Conservation (phyloP, 1,140 invertebrate species). For the Amyelois transitella region DNA sequence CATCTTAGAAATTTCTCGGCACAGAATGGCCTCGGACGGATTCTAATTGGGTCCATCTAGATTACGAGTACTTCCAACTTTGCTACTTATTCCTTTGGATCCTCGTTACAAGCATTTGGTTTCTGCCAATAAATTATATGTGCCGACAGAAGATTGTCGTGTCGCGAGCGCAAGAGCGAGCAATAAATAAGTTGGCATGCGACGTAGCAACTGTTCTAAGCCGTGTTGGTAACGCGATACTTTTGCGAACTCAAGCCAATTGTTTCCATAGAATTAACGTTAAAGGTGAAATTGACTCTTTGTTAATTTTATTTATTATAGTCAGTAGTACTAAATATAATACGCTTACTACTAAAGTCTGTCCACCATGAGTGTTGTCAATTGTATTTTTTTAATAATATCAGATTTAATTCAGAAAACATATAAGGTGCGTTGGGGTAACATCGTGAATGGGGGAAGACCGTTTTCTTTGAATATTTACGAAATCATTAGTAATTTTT, state of each 20-base stretch:
- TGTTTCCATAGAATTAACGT: not conserved
- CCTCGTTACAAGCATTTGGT: slow-evolving; percentile 9
- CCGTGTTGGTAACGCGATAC: slow-evolving; percentile 30
- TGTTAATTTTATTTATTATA: too few relatives aligned
- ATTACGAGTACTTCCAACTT: not conserved
- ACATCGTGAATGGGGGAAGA: too few relatives aligned
- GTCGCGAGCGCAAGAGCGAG: slow-evolving; percentile 32
- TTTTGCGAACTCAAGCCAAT: slow-evolving; percentile 23
- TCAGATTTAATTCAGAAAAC: too few relatives aligned
- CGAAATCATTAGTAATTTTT: too few relatives aligned
- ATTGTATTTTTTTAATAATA: too few relatives aligned
- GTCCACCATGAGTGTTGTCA: too few relatives aligned
- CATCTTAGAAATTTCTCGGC: not conserved
- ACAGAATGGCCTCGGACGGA: not conserved
- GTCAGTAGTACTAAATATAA: too few relatives aligned
- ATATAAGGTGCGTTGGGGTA: too few relatives aligned
- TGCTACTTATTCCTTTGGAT: not conserved
- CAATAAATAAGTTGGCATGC: slow-evolving; percentile 38
- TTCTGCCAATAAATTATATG: slow-evolving; percentile 45
- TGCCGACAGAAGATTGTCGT: slow-evolving; percentile 37
- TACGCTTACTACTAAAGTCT: too few relatives aligned
- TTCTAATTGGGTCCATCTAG: not conserved
- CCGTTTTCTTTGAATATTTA: too few relatives aligned
- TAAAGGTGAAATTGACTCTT: too few relatives aligned
- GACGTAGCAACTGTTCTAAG: slow-evolving; percentile 5